Conservation (phyloP, 2,888 invertebrate species). For the Iselma pallidipennis region DNA sequence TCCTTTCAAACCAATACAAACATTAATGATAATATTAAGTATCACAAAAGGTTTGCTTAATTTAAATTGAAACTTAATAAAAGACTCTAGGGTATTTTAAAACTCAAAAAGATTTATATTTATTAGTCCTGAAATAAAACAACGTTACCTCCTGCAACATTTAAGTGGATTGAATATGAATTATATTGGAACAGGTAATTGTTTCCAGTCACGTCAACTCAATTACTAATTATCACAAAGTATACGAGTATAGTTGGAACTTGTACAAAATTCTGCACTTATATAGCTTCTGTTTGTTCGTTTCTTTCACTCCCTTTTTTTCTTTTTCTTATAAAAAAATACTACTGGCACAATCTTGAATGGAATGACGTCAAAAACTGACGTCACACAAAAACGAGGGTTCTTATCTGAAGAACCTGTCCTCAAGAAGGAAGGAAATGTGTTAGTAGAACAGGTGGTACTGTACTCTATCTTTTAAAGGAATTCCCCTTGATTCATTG, state of each 20-base stretch:
- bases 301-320: background rate
- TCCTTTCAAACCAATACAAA: background rate
- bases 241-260: no score
- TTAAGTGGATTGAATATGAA: background rate
- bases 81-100: background rate
- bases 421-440: constrained; percentile 9
- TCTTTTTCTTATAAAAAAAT: no score
- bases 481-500: background rate
- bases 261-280: no score
- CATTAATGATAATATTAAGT: background rate
- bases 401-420: constrained; percentile 22
- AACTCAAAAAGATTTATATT: background rate
- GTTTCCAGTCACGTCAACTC: background rate
- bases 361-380: constrained; percentile 14
- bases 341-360: constrained; percentile 13
- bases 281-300: no score
- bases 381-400: constrained; percentile 14
- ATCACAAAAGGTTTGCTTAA: background rate
- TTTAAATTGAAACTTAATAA: background rate
- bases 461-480: background rate
- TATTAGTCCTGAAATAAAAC: background rate
- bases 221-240: background rate
- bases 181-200: background rate
- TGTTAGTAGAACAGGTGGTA: constrained; percentile 1
- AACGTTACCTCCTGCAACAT: background rate